Percentiles rank a stretch among this genome's conserved stretches.
Conservation (phyloP, 1,140 invertebrate genomes). For the Mesaphorura yosii region DNA sequence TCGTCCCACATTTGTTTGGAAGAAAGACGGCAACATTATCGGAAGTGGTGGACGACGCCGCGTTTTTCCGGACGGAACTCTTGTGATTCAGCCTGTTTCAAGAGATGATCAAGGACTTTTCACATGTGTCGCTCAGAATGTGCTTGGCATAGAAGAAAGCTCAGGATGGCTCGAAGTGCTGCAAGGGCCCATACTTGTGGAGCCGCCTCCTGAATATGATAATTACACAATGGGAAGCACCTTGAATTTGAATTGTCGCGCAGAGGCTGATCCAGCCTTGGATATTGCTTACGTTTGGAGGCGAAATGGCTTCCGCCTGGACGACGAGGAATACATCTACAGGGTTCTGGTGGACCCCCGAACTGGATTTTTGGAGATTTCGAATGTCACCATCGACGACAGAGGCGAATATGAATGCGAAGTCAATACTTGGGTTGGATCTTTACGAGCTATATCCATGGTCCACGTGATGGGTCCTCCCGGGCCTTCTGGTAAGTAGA, state of each 20-base stretch:
- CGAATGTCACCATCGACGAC: constrained; percentile 71
- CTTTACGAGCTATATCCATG: constrained; percentile 55
- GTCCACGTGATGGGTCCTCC: constrained; percentile 71
- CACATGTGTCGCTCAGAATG: constrained; percentile 73
- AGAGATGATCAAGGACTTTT: constrained; percentile 79
- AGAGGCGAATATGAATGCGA: constrained; percentile 79
- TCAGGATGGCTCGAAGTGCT: constrained; percentile 71
- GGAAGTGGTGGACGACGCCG: constrained; percentile 60
- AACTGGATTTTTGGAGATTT: constrained; percentile 57
- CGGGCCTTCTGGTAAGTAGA: constrained; percentile 51
- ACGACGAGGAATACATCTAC: constrained; percentile 37
- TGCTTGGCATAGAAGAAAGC: constrained; percentile 66
- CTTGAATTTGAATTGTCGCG: constrained; percentile 65
- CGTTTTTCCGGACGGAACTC: constrained; percentile 68
- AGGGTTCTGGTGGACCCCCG: constrained; percentile 22
- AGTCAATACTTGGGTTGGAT: constrained; percentile 72
- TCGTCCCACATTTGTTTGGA: constrained; percentile 75
- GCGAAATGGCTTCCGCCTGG: constrained; percentile 68
- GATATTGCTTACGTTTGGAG: constrained; percentile 84
- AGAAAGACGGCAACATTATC: constrained; percentile 72
- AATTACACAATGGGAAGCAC: constrained; percentile 54
- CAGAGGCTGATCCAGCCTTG: constrained; percentile 62
- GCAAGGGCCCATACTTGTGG: constrained; percentile 56
- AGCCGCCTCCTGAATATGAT: constrained; percentile 51
- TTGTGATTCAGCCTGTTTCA: constrained; percentile 75